phyloP scores from a whole-genome alignment of 2,888 invertebrate genomes.

The Lumbricus terrestris region DNA sequence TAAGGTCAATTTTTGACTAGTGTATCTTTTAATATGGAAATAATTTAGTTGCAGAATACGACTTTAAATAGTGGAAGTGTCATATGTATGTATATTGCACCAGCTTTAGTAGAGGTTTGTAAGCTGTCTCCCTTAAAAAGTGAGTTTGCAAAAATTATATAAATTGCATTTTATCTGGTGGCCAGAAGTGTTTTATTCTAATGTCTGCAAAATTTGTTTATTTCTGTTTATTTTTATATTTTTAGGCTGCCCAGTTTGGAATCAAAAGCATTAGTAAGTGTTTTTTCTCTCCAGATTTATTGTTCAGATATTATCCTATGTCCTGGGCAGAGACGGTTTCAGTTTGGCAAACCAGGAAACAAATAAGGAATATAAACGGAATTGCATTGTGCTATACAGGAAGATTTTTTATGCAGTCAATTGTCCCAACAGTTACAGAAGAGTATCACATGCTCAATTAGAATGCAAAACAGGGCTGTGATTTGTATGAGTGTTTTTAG shows the following conservation, averaged over 20 bases:
- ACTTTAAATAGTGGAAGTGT: too few species aligned
- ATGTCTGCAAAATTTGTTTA: not conserved
- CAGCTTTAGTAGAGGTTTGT: too few species aligned
- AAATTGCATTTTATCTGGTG: not conserved
- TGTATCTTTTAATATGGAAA: too few species aligned
- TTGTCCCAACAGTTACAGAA: not conserved
- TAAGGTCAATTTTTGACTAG: too few species aligned
- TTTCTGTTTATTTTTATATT: constrained; percentile 23
- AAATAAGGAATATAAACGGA: too few species aligned
- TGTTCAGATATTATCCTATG: not conserved
- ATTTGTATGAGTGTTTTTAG: not conserved
- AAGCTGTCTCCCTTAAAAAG: too few species aligned
- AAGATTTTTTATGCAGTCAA: not conserved
- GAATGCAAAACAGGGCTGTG: not conserved
- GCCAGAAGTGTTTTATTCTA: not conserved
- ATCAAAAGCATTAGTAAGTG: constrained; percentile 79
- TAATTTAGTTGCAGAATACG: too few species aligned
- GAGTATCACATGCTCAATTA: not conserved
- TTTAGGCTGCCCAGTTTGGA: constrained; percentile 59
- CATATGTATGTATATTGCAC: too few species aligned
- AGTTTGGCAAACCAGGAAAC: not conserved
- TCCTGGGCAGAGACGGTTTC: not conserved
- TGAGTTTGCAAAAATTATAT: too few species aligned
- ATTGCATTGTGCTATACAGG: too few species aligned
- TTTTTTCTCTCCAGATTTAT: not conserved